Percentiles rank a stretch among this genome's conserved stretches.
Conservation (phyloP, 2,113 vertebrate species). For the Pimephales promelas region DNA sequence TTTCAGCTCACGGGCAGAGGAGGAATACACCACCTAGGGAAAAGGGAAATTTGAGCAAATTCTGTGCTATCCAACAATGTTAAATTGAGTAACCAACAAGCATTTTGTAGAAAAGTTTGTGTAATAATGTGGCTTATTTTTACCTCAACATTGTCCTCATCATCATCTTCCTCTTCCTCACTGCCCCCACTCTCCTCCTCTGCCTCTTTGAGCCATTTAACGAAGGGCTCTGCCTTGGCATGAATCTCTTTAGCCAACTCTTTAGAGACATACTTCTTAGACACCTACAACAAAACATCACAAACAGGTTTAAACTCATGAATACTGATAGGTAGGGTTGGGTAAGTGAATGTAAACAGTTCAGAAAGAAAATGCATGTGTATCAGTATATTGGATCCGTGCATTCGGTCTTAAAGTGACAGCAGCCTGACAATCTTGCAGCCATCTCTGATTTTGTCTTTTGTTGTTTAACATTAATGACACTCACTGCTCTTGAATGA, state of each 20-base stretch:
- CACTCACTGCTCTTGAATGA: too few species aligned
- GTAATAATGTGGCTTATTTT: constrained; percentile 5
- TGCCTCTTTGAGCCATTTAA: constrained; percentile 98
- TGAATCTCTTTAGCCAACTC: constrained; percentile 99
- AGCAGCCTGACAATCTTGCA: too few species aligned
- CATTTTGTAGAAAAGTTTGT: neutral
- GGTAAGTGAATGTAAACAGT: too few species aligned
- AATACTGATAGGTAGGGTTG: neutral
- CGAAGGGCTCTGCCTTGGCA: constrained; percentile 93
- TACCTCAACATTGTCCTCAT: constrained; percentile 92
- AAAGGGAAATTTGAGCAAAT: neutral
- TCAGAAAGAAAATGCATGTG: too few species aligned
- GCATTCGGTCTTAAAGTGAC: too few species aligned
- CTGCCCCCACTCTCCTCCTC: constrained; percentile 96
- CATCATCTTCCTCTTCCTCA: constrained; percentile 85
- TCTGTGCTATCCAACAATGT: neutral
- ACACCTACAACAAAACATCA: constrained; percentile 76
- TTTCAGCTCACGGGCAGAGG: constrained; percentile 91
- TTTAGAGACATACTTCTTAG: constrained; percentile 97
- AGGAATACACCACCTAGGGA: constrained; percentile 92
- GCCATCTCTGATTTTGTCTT: too few species aligned
- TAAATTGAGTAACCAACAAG: neutral
- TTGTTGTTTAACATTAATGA: too few species aligned
- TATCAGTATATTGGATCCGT: too few species aligned
- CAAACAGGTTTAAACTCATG: neutral